Conservation (phyloP, 2,888 invertebrate genomes). For the Agrotis clavis region DNA sequence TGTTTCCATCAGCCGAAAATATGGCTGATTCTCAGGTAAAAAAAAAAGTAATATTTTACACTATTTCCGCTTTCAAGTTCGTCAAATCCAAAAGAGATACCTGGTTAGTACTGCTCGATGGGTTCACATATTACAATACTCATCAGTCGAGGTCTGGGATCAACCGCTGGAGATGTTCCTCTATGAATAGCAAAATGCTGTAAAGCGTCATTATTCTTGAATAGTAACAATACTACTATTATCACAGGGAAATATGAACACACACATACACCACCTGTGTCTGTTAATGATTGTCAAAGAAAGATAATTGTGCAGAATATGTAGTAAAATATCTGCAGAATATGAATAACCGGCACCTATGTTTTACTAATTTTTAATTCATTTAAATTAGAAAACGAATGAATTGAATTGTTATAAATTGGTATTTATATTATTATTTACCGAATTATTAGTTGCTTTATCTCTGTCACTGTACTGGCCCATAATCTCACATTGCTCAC, state of each 20-base stretch:
- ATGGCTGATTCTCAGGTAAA: neutral
- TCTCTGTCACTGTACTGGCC: no score
- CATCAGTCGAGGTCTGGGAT: constrained; percentile 14
- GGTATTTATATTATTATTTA: neutral
- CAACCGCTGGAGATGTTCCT: constrained; percentile 48
- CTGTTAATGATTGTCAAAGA: neutral
- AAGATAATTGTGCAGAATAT: neutral
- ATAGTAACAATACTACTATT: neutral
- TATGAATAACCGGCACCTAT: neutral
- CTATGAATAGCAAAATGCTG: constrained; percentile 43
- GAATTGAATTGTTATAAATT: neutral
- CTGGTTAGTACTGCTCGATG: constrained; percentile 30
- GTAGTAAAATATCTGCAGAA: neutral
- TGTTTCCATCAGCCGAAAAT: neutral
- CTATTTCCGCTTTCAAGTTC: neutral
- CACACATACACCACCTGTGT: neutral
- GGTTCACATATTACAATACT: constrained; percentile 42
- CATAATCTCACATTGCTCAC: no score
- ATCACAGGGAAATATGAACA: neutral
- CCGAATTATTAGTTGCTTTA: no score
- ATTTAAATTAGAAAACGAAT: neutral
- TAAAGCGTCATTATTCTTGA: constrained; percentile 35
- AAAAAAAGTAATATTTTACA: neutral
- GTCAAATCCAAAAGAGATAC: neutral
- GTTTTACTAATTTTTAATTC: neutral